Base-by-base conservation (phyloP, 30 jellyfish, hydroid and myxozoan species). In the Cassiopea andromeda region DNA sequence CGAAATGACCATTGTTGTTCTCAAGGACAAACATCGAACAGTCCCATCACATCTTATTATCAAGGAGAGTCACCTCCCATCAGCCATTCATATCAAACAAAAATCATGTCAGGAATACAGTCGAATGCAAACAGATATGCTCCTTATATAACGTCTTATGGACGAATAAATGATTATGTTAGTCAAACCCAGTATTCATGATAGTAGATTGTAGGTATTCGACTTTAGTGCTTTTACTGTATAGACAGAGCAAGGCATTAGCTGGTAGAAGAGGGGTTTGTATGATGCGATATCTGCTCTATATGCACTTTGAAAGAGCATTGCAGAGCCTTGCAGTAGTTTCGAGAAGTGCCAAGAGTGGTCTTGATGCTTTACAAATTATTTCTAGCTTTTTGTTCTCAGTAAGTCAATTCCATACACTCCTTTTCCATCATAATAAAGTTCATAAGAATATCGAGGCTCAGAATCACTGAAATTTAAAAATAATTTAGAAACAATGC, bases 1-100 rank as follows among this genome's bases (percentile, higher is more conserved):
- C 48, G 95, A 57, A 67, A 71, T 47, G 95, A 88, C n/a, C 95
- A 80, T 19, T 88, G 95, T 50, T 88, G 95, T 75, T 68, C 58
- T 17, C 85, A 68, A 88, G 87, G 87, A 7, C 73, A 89, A 8
- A 68, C 54, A 27, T 69, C 86, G 50, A 60, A 77, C n/a, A 78
- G 85, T 66, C 91, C 91, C 46, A 85, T 88, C 47, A 50, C 95
- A 13, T 77, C 86, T 1, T 88, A 88, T 77, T 88, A 88, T 64
- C 91, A 88, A 80, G 70, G 86, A 50, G 95, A 88, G n/a, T 78
- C 91, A 19, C 85, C 96, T 1, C 88, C 85, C 1, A 57, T 67
- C 7, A 89, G 48, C 44, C 92, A 80, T 64, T 67, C 87, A 1
- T 80, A 89, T 60, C 96, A 80, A 48, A 75, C 91, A 15, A 89